Percentiles rank a stretch among this genome's conserved stretches.
Conservation (phyloP, 2,797 vertebrate genomes). For the Valencia hispanica region DNA sequence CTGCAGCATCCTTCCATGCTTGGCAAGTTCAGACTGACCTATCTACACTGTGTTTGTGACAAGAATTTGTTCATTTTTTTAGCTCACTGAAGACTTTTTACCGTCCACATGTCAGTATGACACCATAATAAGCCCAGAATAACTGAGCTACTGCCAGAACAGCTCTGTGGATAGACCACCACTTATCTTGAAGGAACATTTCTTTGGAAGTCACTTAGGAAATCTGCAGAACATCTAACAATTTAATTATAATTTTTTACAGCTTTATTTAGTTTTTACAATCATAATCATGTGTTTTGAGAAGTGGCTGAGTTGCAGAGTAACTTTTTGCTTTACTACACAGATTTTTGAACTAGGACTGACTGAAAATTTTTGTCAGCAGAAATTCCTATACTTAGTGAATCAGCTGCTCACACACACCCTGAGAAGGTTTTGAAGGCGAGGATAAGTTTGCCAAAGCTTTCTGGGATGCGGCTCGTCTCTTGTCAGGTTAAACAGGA, state of each 20-base stretch:
- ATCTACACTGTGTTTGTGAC: slow-evolving; percentile 5
- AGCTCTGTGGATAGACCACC: slow-evolving; percentile 53
- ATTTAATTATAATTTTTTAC: background rate
- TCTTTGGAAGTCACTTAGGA: slow-evolving; percentile 38
- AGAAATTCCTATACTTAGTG: background rate
- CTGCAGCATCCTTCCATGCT: slow-evolving; percentile 20
- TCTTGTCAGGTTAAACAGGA: slow-evolving; percentile 41
- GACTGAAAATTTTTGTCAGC: background rate
- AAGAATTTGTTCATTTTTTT: slow-evolving; percentile 48
- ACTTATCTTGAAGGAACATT: slow-evolving; percentile 63
- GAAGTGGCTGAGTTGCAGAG: background rate
- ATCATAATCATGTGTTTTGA: background rate
- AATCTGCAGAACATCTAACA: slow-evolving; percentile 55
- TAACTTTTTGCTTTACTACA: slow-evolving; percentile 15
- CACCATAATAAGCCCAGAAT: slow-evolving; percentile 17
- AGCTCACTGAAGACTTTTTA: slow-evolving; percentile 42
- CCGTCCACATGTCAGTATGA: background rate
- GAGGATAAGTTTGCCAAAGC: slow-evolving; percentile 4
- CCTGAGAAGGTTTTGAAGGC: slow-evolving; percentile 8
- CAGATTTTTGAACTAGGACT: background rate
- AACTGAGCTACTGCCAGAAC: slow-evolving; percentile 42
- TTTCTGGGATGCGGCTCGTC: slow-evolving; percentile 14
- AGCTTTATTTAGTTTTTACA: no score
- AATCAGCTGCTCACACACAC: slow-evolving; percentile 5
- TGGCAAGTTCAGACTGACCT: slow-evolving; percentile 35